These are phyloP conservation scores for Psylliodes chrysocephalus DNA, from an alignment of 2,888 invertebrate species.

Conservation along the genomic window DNA sequence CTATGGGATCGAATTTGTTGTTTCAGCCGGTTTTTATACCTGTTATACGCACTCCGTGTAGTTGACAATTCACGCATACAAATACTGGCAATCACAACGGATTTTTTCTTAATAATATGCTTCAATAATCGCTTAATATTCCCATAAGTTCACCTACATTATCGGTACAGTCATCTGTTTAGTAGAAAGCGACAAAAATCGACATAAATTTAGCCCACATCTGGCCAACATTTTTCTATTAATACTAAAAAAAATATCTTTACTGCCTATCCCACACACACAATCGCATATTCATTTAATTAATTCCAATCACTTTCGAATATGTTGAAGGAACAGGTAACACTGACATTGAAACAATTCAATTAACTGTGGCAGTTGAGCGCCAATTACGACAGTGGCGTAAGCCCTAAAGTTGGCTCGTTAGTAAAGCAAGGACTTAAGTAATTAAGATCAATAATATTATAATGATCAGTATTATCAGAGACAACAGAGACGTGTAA, in stretches of 20 bases:
- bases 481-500: too few relatives aligned
- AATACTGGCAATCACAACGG: too few relatives aligned
- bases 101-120: too few relatives aligned
- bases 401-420: background rate
- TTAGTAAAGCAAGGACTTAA: too few relatives aligned
- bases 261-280: background rate
- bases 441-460: too few relatives aligned
- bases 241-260: background rate
- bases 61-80: too few relatives aligned
- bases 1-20: too few relatives aligned
- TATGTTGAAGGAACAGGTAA: background rate
- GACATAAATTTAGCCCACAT: background rate
- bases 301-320: conserved; percentile 10
- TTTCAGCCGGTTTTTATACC: too few relatives aligned
- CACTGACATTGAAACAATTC: conserved; percentile 17
- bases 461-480: too few relatives aligned
- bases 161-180: background rate
- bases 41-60: too few relatives aligned
- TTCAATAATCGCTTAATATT: too few relatives aligned
- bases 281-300: background rate
- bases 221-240: background rate
- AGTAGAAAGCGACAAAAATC: background rate
- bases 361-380: background rate
- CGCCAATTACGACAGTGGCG: background rate
- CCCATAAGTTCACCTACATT: background rate